phyloP scores from a whole-genome alignment of 2,888 invertebrate species.

The Eristalinus aeneus region DNA sequence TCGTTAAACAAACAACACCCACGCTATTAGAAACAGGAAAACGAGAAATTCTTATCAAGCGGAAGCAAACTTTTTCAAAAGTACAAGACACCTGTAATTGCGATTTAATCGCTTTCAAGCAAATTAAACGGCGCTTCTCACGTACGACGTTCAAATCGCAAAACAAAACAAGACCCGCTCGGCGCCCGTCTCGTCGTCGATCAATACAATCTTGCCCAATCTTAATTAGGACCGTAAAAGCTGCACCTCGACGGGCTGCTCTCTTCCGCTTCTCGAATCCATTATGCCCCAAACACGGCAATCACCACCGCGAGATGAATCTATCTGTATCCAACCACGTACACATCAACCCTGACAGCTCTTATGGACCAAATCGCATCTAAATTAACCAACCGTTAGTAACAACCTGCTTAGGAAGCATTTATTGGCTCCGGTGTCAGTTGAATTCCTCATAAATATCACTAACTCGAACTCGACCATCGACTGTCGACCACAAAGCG shows the following conservation, averaged over 20 bases:
- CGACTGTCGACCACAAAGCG: conserved; percentile 17
- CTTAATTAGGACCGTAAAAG: not conserved
- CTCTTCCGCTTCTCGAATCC: not conserved
- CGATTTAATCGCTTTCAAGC: not conserved
- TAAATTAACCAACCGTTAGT: conserved; percentile 35
- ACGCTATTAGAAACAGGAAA: too few relatives aligned
- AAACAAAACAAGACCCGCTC: not conserved
- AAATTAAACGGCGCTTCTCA: not conserved
- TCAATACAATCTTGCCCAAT: not conserved
- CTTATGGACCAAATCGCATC: not conserved
- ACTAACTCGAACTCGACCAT: conserved; percentile 17
- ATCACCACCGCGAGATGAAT: not conserved
- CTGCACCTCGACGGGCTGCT: not conserved
- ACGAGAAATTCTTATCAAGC: too few relatives aligned
- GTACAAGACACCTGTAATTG: not conserved
- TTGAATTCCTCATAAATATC: conserved; percentile 56
- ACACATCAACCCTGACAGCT: not conserved
- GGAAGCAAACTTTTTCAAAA: not conserved
- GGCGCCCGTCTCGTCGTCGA: not conserved
- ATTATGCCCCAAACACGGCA: not conserved
- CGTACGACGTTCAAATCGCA: not conserved
- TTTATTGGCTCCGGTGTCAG: conserved; percentile 32
- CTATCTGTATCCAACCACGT: not conserved
- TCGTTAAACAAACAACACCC: too few relatives aligned
- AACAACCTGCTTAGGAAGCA: conserved; percentile 16